Evolutionary conservation across 2,797 vertebrate species (phyloP).

Genomic region (Falco biarmicus): DNA sequence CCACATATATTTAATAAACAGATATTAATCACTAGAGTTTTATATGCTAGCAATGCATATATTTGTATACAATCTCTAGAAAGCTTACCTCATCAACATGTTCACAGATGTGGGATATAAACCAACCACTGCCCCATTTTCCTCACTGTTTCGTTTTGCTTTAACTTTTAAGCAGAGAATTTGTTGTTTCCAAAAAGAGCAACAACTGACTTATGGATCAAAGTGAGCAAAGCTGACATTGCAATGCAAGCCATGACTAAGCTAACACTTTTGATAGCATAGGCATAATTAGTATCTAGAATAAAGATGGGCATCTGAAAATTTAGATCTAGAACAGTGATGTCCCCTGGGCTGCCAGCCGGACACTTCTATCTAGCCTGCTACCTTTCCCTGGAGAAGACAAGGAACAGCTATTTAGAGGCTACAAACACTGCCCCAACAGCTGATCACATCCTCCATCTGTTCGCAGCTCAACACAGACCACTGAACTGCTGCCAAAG

Average conservation of each 20-base stretch:
- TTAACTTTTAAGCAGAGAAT: not conserved
- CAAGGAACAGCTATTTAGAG: slow-evolving; percentile 39
- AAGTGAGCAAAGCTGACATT: not conserved
- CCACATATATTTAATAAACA: not conserved
- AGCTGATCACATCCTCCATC: slow-evolving; percentile 65
- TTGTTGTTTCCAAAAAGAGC: not conserved
- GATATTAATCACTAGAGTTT: not conserved
- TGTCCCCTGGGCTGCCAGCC: not conserved
- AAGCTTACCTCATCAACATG: not conserved
- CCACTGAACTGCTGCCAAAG: slow-evolving; percentile 37
- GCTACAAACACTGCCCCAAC: slow-evolving; percentile 46
- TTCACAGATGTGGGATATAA: not conserved
- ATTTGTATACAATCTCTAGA: not conserved
- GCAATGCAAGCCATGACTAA: not conserved
- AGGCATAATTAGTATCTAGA: not conserved
- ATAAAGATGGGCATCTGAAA: not conserved
- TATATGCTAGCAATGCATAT: not conserved
- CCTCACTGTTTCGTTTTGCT: not conserved
- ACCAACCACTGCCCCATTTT: not conserved
- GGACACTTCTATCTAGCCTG: not conserved
- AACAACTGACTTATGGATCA: not conserved
- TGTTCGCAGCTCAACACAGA: slow-evolving; percentile 32
- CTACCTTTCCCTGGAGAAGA: slow-evolving; percentile 10
- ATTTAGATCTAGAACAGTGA: not conserved
- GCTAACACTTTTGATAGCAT: not conserved